Percentiles rank a stretch among this genome's conserved stretches.
These are phyloP conservation scores for Tragelaphus scriptus DNA, from an alignment of 2,113 vertebrate species.

Conservation along the genomic window DNA sequence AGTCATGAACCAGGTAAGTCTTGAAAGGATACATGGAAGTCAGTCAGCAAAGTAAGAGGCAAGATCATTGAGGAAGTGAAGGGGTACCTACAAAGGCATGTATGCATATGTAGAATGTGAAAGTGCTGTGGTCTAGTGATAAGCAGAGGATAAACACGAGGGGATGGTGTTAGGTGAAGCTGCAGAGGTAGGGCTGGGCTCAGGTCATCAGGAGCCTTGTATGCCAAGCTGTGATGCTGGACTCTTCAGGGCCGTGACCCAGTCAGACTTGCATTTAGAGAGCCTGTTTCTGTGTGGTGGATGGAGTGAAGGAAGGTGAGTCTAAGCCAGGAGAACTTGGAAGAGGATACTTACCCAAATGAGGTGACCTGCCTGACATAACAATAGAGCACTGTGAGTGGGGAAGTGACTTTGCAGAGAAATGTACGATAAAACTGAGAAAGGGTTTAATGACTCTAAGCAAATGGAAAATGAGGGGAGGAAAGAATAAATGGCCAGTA, in stretches of 20 bases:
- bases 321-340: not conserved
- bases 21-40: not conserved
- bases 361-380: not conserved
- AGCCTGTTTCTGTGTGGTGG: not conserved
- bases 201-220: not conserved
- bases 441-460: not conserved
- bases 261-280: not conserved
- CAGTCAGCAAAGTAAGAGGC: not conserved
- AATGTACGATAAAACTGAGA: not conserved
- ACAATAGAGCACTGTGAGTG: not conserved
- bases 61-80: not conserved
- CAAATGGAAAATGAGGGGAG: not conserved
- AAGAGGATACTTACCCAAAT: not conserved
- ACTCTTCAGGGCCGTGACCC: not conserved
- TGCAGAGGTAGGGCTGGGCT: not conserved
- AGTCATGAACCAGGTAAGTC: not conserved
- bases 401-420: not conserved
- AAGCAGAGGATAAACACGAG: not conserved
- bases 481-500: not conserved
- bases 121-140: not conserved
- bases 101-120: fast-evolving
- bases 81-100: not conserved
- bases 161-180: not conserved
- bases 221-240: not conserved
- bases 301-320: not conserved